These are phyloP conservation scores for Odobenus rosmarus DNA, from an alignment of 2,113 vertebrate species.

Conservation along the genomic window DNA sequence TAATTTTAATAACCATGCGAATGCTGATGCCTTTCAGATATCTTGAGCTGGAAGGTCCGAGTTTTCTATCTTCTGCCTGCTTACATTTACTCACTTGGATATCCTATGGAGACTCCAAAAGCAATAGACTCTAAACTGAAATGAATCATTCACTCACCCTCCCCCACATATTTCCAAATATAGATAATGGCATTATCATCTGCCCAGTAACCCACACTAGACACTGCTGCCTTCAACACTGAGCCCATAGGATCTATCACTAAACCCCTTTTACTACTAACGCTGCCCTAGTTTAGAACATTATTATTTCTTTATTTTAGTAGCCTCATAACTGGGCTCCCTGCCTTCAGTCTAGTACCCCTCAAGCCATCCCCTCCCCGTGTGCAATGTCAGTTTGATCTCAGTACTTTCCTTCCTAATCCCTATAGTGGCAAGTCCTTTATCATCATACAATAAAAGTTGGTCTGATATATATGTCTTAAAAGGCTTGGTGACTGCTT, in stretches of 20 bases:
- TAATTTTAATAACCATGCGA: slow-evolving; percentile 37
- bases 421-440: background rate
- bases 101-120: background rate
- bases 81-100: slow-evolving; percentile 5
- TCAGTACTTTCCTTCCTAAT: background rate
- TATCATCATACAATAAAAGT: background rate
- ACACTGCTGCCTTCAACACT: background rate
- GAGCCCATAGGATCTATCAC: background rate
- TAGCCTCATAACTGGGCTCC: background rate
- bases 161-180: background rate
- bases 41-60: background rate
- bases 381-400: background rate
- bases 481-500: background rate
- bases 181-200: background rate
- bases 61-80: background rate
- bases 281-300: background rate
- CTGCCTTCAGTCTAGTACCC: background rate
- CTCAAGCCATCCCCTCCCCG: background rate
- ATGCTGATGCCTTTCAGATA: background rate
- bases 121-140: slow-evolving; percentile 3
- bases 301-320: slow-evolving; percentile 17
- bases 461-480: background rate
- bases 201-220: background rate
- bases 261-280: background rate
- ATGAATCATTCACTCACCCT: background rate